Percentiles rank a stretch among this genome's conserved stretches.
These are phyloP conservation scores for Aspidiotus destructor DNA, from an alignment of 2,888 invertebrate genomes.

Conservation along the genomic window DNA sequence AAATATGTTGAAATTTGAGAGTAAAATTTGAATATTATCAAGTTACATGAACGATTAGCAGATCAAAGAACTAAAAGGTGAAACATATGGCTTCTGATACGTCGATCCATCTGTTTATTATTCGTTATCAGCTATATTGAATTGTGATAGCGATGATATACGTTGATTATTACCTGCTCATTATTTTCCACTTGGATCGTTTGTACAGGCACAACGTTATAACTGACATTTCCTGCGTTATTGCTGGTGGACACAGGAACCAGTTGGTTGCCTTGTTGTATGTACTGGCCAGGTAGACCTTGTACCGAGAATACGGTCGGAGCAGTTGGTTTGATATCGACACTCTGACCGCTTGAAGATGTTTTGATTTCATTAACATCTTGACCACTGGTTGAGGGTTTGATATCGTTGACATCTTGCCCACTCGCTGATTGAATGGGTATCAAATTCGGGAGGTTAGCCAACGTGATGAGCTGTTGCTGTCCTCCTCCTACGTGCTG, in stretches of 20 bases:
- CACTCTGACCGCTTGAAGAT: conserved; percentile 29
- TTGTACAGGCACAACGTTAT: conserved; percentile 65
- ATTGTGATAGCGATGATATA: no score
- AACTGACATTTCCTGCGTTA: conserved; percentile 17
- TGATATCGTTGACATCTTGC: conserved; percentile 19
- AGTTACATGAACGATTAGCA: no score
- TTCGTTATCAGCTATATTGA: no score
- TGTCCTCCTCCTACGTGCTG: conserved; percentile 28
- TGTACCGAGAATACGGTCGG: conserved; percentile 42
- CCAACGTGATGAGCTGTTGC: conserved; percentile 45
- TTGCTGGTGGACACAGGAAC: conserved; percentile 30
- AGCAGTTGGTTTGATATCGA: conserved; percentile 22
- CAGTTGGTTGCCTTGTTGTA: conserved; percentile 40
- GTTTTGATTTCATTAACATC: conserved; percentile 20
- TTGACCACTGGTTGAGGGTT: conserved; percentile 30
- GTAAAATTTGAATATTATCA: no score
- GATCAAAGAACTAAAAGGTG: no score
- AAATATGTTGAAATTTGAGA: no score
- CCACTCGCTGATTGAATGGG: conserved; percentile 39
- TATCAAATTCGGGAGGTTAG: conserved; percentile 46
- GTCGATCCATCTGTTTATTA: no score
- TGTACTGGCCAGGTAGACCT: conserved; percentile 47
- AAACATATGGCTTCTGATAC: no score
- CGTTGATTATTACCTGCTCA: conserved; percentile 55
- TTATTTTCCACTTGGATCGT: conserved; percentile 87